Base-by-base conservation (phyloP, 2,888 invertebrate species). In the Meteorus colon region DNA sequence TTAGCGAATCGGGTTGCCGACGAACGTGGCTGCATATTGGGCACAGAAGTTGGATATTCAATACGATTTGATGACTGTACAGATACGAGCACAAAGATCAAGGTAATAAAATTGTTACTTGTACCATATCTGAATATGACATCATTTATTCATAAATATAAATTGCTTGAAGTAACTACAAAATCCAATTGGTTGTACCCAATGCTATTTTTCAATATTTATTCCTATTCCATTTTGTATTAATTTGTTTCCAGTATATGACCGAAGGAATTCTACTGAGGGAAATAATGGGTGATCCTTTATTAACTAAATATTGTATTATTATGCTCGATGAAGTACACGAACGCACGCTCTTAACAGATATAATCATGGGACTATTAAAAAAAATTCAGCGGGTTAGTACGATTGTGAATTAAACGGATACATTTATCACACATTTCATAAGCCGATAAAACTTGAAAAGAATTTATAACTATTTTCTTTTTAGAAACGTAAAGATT, bases 271-370 rank as follows among this genome's bases (percentile, higher is more conserved):
- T 99, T 76, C 89, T 99, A 34, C 91, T 99, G 1, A 92, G 98
- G 27, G 99, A 99, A 91, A 96, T 99, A 93, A 96, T 99, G 92
- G 93, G 94, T 0, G 98, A 99, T 87, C 99, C 99, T 0, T 90
- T 99, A 10, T 91, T 99, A 2, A 94, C 95, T 83, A 94, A 94
- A 82, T 99, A 99, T 88, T 93, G 94, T 62, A 95, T 96, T 1
- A 93, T 99, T 3, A 94, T 98, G 85, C 90, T 98, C 48, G 98
- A 98, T 87, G 98, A 98, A 91, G 98, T 97, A 0, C 99, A 99
- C 87, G 99, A 99, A 89, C 91, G 99, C 62, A 96, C 96, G 0
- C 92, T 97, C 69, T 93, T 97, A 88, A 98, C 98, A 0, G 99
- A 99, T 86, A 96, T 98, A 48, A 91, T 98, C 0, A 94, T 99